Percentiles rank a stretch among this genome's conserved stretches.
Evolutionary conservation across 1,140 invertebrate genomes (phyloP).

Genomic region (Danaus melanippus): DNA sequence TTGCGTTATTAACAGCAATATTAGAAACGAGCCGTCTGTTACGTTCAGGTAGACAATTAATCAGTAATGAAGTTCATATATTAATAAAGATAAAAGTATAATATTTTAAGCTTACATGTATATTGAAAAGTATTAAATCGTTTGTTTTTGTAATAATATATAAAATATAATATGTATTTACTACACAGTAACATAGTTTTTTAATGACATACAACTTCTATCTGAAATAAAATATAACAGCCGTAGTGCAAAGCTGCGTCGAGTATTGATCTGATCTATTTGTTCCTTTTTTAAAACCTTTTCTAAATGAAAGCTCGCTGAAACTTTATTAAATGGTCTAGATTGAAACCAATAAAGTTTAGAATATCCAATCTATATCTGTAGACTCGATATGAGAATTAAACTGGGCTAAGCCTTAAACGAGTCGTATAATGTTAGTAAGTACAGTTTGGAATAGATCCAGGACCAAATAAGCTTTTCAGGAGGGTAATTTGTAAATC

Average conservation of each 20-base stretch:
- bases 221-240: no score
- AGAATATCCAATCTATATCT: constrained; percentile 17
- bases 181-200: no score
- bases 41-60: constrained; percentile 11
- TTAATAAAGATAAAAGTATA: constrained; percentile 2
- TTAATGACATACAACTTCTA: no score
- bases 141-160: no score
- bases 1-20: neutral
- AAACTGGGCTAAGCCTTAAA: constrained; percentile 10
- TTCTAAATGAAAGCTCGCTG: constrained; percentile 13
- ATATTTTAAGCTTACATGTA: no score
- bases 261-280: no score
- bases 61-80: constrained; percentile 4
- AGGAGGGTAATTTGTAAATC: no score
- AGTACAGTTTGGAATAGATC: constrained; percentile 8
- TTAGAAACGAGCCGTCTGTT: constrained; percentile 1
- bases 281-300: neutral
- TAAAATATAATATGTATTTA: no score
- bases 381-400: constrained; percentile 13
- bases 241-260: no score
- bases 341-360: constrained; percentile 12
- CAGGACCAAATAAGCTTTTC: constrained; percentile 4
- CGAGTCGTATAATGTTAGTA: neutral
- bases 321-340: constrained; percentile 12
- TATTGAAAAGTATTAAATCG: no score